Conservation (phyloP, 2,113 vertebrate species). For the Heterotilapia buettikoferi region DNA sequence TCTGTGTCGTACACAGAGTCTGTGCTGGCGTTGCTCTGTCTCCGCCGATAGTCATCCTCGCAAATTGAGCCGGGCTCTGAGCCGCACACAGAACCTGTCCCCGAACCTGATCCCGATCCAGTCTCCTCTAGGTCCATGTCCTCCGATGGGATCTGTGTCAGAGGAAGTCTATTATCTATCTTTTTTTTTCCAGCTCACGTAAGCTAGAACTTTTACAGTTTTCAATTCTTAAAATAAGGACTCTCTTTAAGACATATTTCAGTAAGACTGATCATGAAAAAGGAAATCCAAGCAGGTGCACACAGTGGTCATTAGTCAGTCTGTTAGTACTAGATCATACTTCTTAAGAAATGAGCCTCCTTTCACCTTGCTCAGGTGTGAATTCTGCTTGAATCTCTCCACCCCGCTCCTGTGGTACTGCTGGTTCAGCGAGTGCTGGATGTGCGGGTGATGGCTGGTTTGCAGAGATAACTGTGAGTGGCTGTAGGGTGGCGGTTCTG, state of each 20-base stretch:
- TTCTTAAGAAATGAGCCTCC: neutral
- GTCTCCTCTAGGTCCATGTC: conserved; percentile 81
- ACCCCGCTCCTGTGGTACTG: conserved; percentile 69
- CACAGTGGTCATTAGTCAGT: neutral
- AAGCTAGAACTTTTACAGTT: neutral
- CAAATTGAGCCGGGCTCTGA: conserved; percentile 46
- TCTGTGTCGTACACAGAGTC: conserved; percentile 65
- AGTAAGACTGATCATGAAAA: neutral
- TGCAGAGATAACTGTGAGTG: conserved; percentile 72
- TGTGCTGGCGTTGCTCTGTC: conserved; percentile 55
- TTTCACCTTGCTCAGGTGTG: conserved; percentile 55
- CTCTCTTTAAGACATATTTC: neutral
- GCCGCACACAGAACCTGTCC: neutral
- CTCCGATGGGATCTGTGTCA: conserved; percentile 84
- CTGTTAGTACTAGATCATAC: neutral
- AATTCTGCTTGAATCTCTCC: conserved; percentile 48
- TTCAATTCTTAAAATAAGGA: neutral
- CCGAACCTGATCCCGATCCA: conserved; percentile 41
- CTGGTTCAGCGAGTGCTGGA: conserved; percentile 74
- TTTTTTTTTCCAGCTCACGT: conserved; percentile 70
- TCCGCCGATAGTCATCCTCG: conserved; percentile 56
- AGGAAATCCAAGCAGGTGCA: neutral
- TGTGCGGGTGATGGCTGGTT: conserved; percentile 65
- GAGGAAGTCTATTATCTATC: conserved; percentile 73
- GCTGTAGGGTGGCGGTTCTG: conserved; percentile 87